Conservation (phyloP, 1,140 invertebrate genomes). For the Drosophila baimaii region DNA sequence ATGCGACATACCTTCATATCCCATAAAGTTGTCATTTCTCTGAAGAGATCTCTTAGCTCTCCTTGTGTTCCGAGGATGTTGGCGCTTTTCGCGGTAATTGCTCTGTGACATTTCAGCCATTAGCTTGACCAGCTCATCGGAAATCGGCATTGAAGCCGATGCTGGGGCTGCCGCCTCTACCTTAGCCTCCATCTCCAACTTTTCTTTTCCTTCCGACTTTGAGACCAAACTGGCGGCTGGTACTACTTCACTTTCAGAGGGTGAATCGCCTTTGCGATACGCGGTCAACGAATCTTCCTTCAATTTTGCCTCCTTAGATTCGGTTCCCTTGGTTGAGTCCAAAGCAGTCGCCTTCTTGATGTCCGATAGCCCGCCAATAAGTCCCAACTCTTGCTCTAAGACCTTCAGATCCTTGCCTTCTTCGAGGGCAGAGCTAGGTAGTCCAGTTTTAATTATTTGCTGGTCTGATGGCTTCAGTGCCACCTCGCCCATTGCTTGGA, state of each 20-base stretch:
- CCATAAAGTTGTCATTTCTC: background rate
- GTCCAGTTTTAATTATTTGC: too few relatives aligned
- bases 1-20: background rate
- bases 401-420: background rate
- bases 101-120: slow-evolving; percentile 25
- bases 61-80: background rate
- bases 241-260: too few relatives aligned
- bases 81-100: background rate
- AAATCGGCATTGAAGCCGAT: slow-evolving; percentile 11
- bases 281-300: too few relatives aligned
- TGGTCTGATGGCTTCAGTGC: too few relatives aligned
- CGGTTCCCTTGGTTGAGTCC: background rate
- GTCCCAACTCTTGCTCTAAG: background rate
- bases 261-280: too few relatives aligned
- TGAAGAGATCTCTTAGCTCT: slow-evolving; percentile 34
- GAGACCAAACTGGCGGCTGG: too few relatives aligned
- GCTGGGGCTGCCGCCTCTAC: background rate
- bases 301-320: background rate
- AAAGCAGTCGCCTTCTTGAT: background rate
- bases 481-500: background rate
- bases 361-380: background rate
- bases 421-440: too few relatives aligned
- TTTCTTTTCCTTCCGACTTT: too few relatives aligned
- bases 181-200: background rate
- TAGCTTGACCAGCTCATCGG: slow-evolving; percentile 60